Evolutionary conservation across 2,113 vertebrate species (phyloP), one percentile per base, ranked within the genome.

Genomic region (Hypanus sabinus): DNA sequence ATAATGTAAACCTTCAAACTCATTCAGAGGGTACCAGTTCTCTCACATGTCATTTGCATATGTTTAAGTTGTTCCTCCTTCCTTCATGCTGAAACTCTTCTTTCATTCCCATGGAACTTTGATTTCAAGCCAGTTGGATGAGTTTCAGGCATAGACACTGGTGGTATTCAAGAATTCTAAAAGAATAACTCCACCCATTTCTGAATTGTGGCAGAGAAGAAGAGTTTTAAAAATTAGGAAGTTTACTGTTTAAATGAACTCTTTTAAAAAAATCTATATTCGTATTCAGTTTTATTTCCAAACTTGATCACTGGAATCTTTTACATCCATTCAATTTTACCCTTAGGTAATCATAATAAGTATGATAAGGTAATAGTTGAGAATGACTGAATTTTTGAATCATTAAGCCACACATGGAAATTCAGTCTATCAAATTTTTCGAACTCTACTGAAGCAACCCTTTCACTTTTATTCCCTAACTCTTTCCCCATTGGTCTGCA

Each of bases 31-130:
- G 30, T 20, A 90, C 62, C 85, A 90, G 85, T 65, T 65, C 60
- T 68, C 85, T 90, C 85, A 90, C 85, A 90, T 65, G 85, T 30
- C 60, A 90, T 65, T 65, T 65, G 57, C 85, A 90, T 90, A 87
- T 62, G 55, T 87, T 87, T 87, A 33, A 65, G 62, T 68, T 90
- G 85, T 62, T 68, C 85, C 55, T 65, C n/a, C 5, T 62, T 90
- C 30, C 57, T n/a, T 65, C 60, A 20, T 65, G 30, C 85, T 90
- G 60, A 90, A 90, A 30, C n/a, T 65, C 27, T 33, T 65, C 85
- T 90, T 90, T 90, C 85, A 90, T 90, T 90, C 60, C 85, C 85
- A 90, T 90, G 85, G 60, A 90, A 90, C 85, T 33, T 90, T 90
- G 60, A 90, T 90, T 65, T 90, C 60, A 33, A 90, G 85, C 85